A percentile compares a stretch with the other conserved stretches of the same genome.
phyloP scores from a whole-genome alignment of 1,140 invertebrate species.

The Bombus huntii region DNA sequence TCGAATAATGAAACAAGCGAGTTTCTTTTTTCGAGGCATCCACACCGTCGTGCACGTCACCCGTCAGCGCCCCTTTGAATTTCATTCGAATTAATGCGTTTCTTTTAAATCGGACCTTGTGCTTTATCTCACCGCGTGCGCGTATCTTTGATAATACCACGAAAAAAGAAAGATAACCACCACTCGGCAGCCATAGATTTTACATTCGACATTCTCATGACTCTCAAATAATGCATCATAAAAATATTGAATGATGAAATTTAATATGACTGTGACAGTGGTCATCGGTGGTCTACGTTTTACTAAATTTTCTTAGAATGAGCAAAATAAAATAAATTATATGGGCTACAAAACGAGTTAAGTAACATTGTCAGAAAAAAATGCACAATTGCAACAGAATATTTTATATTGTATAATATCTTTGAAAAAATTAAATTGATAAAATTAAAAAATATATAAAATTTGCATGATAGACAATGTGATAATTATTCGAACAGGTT shows the following conservation, averaged over 20 bases:
- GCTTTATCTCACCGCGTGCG: neutral
- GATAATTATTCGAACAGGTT: neutral
- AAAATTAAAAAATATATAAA: no score
- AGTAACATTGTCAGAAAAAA: no score
- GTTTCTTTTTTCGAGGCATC: conserved; percentile 17
- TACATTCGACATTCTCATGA: neutral
- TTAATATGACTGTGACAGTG: no score
- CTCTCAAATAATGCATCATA: no score
- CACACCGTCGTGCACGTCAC: neutral
- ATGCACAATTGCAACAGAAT: no score
- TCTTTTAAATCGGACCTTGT: neutral
- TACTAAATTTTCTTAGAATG: no score
- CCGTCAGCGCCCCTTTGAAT: neutral
- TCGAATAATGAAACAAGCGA: conserved; percentile 32
- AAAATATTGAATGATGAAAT: neutral
- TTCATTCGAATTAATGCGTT: conserved; percentile 6
- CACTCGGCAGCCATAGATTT: neutral
- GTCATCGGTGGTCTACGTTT: no score
- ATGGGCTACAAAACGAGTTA: no score
- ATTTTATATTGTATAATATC: no score
- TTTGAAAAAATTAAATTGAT: no score
- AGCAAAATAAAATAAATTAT: no score
- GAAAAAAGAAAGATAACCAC: neutral
- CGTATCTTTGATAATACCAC: neutral
- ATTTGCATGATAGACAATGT: no score